Percentiles rank a stretch among this genome's conserved stretches.
These are phyloP conservation scores for Calephelis virginiensis DNA, from an alignment of 1,140 invertebrate genomes.

Conservation along the genomic window DNA sequence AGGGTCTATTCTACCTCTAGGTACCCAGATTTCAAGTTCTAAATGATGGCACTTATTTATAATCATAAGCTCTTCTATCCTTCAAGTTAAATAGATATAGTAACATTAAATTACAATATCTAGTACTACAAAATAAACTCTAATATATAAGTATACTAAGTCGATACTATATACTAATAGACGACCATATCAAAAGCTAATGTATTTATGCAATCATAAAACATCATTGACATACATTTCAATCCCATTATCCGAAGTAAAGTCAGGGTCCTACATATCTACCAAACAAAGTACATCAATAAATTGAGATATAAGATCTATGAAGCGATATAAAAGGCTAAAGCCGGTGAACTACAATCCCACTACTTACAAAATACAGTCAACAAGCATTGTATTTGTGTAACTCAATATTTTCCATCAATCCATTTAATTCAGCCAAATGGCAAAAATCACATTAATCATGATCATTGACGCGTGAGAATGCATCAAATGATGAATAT, in stretches of 20 bases:
- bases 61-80: too few relatives aligned
- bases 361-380: neutral
- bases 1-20: too few relatives aligned
- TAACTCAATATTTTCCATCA: neutral
- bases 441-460: slow-evolving; percentile 41
- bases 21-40: too few relatives aligned
- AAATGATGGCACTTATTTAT: too few relatives aligned
- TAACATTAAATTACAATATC: too few relatives aligned
- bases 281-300: slow-evolving; percentile 6
- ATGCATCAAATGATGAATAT: slow-evolving; percentile 43
- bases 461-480: slow-evolving; percentile 33
- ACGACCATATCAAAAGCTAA: slow-evolving; percentile 5
- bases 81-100: too few relatives aligned
- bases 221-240: slow-evolving; percentile 17
- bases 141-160: too few relatives aligned
- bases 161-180: neutral
- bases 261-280: slow-evolving; percentile 2
- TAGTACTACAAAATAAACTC: too few relatives aligned
- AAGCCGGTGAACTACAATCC: neutral
- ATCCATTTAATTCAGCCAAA: slow-evolving; percentile 1
- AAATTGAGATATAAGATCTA: slow-evolving; percentile 13
- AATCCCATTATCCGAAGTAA: slow-evolving; percentile 8
- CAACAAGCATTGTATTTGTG: neutral
- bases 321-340: slow-evolving; percentile 5
- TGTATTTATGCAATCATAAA: slow-evolving; percentile 2